Conservation (phyloP, 2,888 invertebrate species). For the Halocaridina rubra region DNA sequence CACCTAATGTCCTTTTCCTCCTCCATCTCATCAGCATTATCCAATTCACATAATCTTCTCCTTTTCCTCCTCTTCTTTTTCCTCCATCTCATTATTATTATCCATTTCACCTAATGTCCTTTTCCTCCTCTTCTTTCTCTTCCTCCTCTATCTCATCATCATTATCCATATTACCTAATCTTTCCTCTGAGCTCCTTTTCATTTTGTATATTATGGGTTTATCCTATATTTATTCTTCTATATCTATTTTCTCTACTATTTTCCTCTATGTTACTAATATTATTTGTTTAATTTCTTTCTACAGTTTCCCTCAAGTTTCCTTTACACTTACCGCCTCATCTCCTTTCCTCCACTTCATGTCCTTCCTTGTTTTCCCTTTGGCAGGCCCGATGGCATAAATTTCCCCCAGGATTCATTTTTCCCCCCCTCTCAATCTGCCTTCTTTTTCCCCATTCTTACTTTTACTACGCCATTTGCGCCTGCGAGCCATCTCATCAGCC, state of each 20-base stretch:
- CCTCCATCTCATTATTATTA: background rate
- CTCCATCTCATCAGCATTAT: background rate
- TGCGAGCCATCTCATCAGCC: background rate
- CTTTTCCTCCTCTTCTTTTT: background rate
- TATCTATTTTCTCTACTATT: background rate
- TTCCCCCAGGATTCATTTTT: background rate
- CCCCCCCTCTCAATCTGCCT: background rate
- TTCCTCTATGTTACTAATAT: background rate
- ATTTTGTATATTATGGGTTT: background rate
- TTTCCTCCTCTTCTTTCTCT: background rate
- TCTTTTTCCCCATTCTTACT: background rate
- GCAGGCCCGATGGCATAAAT: background rate
- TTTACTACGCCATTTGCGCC: background rate
- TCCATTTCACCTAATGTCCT: no score
- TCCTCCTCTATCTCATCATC: background rate
- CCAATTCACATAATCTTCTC: background rate
- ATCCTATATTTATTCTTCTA: background rate
- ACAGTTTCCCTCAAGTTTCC: background rate
- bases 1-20: background rate
- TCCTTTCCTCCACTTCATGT: background rate
- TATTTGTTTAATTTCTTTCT: background rate
- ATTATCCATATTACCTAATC: background rate
- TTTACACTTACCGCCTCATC: background rate
- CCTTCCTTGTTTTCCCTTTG: background rate
- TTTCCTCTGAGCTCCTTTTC: background rate